Base-by-base conservation (phyloP, 2,797 vertebrate species). In the Menidia menidia region DNA sequence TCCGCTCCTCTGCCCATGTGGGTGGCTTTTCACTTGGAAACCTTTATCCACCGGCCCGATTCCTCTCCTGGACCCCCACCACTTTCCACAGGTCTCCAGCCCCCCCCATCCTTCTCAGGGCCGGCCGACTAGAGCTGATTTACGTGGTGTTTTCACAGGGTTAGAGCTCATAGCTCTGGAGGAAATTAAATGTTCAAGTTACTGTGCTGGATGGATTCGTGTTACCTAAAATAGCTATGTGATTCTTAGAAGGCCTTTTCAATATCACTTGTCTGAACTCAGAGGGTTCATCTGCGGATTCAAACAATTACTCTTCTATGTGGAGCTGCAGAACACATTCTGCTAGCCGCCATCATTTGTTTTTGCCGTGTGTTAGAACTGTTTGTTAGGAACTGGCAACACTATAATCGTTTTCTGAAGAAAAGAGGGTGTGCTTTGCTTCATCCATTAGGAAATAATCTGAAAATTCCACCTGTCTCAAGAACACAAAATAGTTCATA, bases 121-220 rank as follows among this genome's bases (percentile, higher is more conserved):
- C 59, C 68, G 41, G 63, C 72, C 0, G 59, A 87, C 82, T 77
- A 75, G 72, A 67, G 77, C 71, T 77, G 83, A 80, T 87, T 83
- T 89, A 76, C 45, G 31, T 19, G 1, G 62, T 90, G 87, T 91
- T 89, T 91, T 75, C 65, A 55, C 80, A 89, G 74, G 74, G 87
- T 84, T 85, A 80, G 83, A 7, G 55, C 70, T 76, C 81, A 42
- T 75, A 25, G 18, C 42, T 80, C 39, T 60, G 72, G 81, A 93
- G 87, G 87, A 93, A 92, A 93, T 92, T 35, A 91, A 88, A 92
- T 71, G 84, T 86, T 89, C 75, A n/a, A 56, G 75, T 86, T 87
- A 70, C 84, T 84, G 68, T 60, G 45, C 47, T n/a, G 60, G 76
- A 60, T 55, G 58, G 73, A 73, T 81, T 71, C 62, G 67, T 47